Conservation (phyloP, 1,140 invertebrate species). For the Ips typographus region DNA sequence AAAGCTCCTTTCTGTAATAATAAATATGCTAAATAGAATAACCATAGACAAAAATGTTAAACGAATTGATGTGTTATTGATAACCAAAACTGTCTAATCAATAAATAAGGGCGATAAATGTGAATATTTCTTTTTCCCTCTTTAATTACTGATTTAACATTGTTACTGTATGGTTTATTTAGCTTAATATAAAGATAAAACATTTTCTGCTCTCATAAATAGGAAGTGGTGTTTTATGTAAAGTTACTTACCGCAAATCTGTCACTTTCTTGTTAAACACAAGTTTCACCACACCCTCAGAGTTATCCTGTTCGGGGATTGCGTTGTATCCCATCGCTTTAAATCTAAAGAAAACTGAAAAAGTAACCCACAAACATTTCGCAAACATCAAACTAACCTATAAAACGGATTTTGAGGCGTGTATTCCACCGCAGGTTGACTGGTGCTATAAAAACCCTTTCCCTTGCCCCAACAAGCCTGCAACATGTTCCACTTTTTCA, state of each 20-base stretch:
- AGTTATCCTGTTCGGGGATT: conserved; percentile 79
- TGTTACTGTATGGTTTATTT: no score
- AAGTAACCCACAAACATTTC: not conserved
- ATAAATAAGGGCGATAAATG: no score
- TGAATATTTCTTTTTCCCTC: no score
- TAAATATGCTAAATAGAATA: no score
- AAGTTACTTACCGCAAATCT: conserved; percentile 63
- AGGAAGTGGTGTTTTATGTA: conserved; percentile 18
- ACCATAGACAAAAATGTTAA: no score
- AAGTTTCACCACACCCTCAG: conserved; percentile 83
- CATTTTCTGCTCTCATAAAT: not conserved
- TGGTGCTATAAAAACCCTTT: conserved; percentile 75
- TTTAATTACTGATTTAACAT: no score
- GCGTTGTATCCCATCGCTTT: conserved; percentile 90
- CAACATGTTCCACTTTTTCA: conserved; percentile 92
- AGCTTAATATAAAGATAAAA: no score
- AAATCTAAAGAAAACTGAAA: conserved; percentile 59
- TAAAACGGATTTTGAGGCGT: conserved; percentile 89
- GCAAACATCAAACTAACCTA: conserved; percentile 48
- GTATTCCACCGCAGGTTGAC: conserved; percentile 75
- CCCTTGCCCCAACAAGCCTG: conserved; percentile 89
- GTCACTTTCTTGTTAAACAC: conserved; percentile 78
- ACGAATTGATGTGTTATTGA: no score
- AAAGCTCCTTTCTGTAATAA: no score
- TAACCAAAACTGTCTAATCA: no score